Percentiles rank a stretch among this genome's conserved stretches.
Evolutionary conservation across 2,888 invertebrate species (phyloP).

Genomic region (Atrina japonica): DNA sequence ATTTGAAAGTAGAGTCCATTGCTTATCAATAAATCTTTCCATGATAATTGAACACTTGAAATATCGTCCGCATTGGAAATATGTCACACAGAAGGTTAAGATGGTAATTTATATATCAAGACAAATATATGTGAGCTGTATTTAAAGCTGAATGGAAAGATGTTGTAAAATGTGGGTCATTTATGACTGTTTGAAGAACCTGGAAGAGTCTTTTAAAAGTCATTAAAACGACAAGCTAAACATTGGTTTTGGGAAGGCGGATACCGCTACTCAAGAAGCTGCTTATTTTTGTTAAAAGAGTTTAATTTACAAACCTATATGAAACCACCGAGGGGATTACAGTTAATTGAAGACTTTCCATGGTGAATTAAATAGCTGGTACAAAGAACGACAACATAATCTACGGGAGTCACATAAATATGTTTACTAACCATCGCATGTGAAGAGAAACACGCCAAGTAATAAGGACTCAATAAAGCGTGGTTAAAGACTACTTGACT

Average conservation of each 20-base stretch:
- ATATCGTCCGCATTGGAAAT: constrained; percentile 10
- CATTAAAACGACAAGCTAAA: constrained; percentile 33
- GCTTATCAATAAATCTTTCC: constrained; percentile 15
- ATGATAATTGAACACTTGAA: constrained; percentile 22
- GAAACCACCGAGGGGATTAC: constrained; percentile 28
- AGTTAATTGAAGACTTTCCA: constrained; percentile 29
- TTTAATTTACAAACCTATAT: constrained; percentile 13
- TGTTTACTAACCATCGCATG: constrained; percentile 13
- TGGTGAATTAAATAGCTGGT: constrained; percentile 27
- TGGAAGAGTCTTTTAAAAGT: constrained; percentile 16
- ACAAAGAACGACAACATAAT: constrained; percentile 23
- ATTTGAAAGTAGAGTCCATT: background rate
- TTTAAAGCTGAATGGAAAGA: constrained; percentile 2
- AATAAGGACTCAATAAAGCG: constrained; percentile 10
- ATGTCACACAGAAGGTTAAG: constrained; percentile 16
- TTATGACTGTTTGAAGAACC: constrained; percentile 16
- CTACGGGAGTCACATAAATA: constrained; percentile 16
- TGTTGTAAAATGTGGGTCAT: constrained; percentile 13
- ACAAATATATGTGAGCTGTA: constrained; percentile 4
- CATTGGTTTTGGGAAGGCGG: constrained; percentile 12
- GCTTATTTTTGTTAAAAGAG: constrained; percentile 17
- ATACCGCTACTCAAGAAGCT: constrained; percentile 14
- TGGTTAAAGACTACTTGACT: constrained; percentile 28
- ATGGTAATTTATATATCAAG: constrained; percentile 20
- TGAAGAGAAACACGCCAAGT: constrained; percentile 12